Evolutionary conservation across 2,113 vertebrate genomes (phyloP).

Genomic region (Paratilapia polleni): DNA sequence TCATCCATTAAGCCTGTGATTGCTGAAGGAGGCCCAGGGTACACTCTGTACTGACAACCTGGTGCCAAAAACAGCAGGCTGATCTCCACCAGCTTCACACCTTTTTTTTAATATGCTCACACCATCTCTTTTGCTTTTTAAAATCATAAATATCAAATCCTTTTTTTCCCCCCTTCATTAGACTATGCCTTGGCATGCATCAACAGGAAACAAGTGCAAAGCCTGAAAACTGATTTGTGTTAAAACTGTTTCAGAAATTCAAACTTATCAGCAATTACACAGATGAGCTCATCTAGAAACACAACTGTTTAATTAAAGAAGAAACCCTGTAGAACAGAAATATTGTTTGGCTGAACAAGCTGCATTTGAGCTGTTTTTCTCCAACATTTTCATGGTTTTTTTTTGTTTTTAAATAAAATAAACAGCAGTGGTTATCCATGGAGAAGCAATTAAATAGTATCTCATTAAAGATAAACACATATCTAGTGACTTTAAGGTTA

Average conservation of each 20-base stretch:
- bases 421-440: not conserved
- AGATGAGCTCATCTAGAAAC: not conserved
- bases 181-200: not conserved
- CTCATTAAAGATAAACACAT: accelerated
- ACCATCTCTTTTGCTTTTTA: not conserved
- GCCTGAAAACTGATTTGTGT: not conserved
- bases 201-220: not conserved
- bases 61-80: conserved; percentile 37
- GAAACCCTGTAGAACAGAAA: not conserved
- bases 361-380: not conserved
- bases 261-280: not conserved
- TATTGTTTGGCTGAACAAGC: not conserved
- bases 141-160: not conserved
- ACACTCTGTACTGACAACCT: conserved; percentile 36
- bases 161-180: not conserved
- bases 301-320: not conserved
- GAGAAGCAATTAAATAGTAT: not conserved
- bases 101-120: not conserved
- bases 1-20: conserved; percentile 63
- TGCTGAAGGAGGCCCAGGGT: conserved; percentile 34
- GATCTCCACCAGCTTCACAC: conserved; percentile 31
- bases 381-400: not conserved
- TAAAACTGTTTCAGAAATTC: not conserved
- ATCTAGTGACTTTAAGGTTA: not conserved
- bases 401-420: not conserved